A percentile compares a stretch with the other conserved stretches of the same genome.
Conservation (phyloP, 2,888 invertebrate species). For the Chloroclystis v-ata region DNA sequence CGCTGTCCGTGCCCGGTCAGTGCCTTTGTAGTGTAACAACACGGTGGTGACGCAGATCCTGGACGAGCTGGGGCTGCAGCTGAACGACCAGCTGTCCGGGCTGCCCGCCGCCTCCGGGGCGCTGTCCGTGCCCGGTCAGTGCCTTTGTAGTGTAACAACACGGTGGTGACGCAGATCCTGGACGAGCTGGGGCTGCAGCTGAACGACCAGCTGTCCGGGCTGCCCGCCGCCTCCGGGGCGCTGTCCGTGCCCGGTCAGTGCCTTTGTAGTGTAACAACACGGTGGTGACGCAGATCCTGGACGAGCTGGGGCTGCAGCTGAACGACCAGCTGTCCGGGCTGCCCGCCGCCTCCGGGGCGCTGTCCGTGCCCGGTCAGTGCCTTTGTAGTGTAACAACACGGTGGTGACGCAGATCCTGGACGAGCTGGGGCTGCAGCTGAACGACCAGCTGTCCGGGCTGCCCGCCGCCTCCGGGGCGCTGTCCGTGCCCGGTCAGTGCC, state of each 20-base stretch:
- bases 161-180: conserved; percentile 95
- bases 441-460: conserved; percentile 93
- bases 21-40: conserved; percentile 80
- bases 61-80: conserved; percentile 97
- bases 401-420: conserved; percentile 97
- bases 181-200: conserved; percentile 98
- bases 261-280: conserved; percentile 84
- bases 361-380: conserved; percentile 66
- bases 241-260: conserved; percentile 68
- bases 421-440: conserved; percentile 96
- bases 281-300: conserved; percentile 96
- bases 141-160: conserved; percentile 82
- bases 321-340: conserved; percentile 94
- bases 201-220: conserved; percentile 92
- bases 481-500: conserved; percentile 62
- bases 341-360: conserved; percentile 81
- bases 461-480: conserved; percentile 82
- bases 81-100: conserved; percentile 94
- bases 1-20: conserved; percentile 71
- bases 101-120: conserved; percentile 84
- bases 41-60: conserved; percentile 96
- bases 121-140: conserved; percentile 68
- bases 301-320: conserved; percentile 97
- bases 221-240: conserved; percentile 83
- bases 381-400: conserved; percentile 88